phyloP scores from a whole-genome alignment of 30 jellyfish, hydroid and myxozoan species.

The Cassiopea andromeda region DNA sequence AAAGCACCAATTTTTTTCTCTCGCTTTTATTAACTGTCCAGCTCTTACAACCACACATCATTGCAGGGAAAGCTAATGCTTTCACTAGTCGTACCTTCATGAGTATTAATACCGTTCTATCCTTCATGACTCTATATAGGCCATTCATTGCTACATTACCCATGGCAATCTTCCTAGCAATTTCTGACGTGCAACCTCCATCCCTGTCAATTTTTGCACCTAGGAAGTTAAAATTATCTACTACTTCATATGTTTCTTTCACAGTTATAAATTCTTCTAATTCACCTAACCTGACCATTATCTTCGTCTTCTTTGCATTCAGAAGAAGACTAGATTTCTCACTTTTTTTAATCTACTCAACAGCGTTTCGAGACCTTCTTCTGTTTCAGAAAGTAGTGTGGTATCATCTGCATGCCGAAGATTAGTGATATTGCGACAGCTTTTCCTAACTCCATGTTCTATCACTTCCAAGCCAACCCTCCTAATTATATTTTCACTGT shows the following conservation, averaged over 20 bases:
- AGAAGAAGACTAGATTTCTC: neutral
- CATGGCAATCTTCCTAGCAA: neutral
- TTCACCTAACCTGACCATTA: constrained; percentile 4
- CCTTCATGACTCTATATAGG: neutral
- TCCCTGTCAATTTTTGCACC: neutral
- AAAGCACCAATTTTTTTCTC: constrained; percentile 12
- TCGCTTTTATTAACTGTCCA: constrained; percentile 14
- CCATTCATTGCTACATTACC: neutral
- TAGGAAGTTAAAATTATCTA: neutral
- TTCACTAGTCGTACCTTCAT: constrained; percentile 7
- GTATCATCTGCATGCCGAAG: constrained; percentile 15
- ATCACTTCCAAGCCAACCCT: too few species aligned
- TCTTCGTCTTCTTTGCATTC: constrained; percentile 13
- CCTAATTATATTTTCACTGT: too few species aligned
- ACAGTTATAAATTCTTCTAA: neutral
- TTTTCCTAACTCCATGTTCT: too few species aligned
- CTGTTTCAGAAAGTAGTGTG: constrained; percentile 5
- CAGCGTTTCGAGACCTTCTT: neutral
- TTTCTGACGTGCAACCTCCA: constrained; percentile 2
- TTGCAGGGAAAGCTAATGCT: constrained; percentile 1
- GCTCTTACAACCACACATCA: constrained; percentile 26
- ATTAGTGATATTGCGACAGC: neutral
- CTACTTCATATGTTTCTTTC: neutral
- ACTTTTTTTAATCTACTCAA: neutral
- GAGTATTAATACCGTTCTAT: neutral